These are phyloP conservation scores for Thryonomys swinderianus DNA, from an alignment of 2,113 vertebrate species.

Conservation along the genomic window DNA sequence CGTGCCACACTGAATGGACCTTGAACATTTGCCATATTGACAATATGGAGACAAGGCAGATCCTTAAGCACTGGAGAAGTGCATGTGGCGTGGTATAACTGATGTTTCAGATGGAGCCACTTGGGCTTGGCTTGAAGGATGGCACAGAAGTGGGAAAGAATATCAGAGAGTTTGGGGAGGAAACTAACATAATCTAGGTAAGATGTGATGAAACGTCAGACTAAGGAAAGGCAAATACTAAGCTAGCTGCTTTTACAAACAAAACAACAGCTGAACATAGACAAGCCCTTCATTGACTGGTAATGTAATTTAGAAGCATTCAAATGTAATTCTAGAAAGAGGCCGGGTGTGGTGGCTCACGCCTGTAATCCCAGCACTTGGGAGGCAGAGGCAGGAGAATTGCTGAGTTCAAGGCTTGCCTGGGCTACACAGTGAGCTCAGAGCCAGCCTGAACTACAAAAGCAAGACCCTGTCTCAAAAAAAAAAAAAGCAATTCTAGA, in stretches of 20 bases:
- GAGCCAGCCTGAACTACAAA: no score
- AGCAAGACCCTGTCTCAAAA: no score
- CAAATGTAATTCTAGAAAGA: conserved; percentile 56
- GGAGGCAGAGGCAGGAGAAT: no score
- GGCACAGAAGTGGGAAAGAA: neutral
- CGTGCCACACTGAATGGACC: neutral
- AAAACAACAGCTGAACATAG: neutral
- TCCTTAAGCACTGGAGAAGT: neutral
- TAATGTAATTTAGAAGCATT: conserved; percentile 46
- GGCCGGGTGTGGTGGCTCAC: no score
- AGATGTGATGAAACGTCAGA: neutral
- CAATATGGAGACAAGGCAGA: neutral
- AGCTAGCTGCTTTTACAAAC: conserved; percentile 1
- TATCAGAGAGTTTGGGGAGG: neutral
- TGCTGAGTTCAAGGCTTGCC: no score
- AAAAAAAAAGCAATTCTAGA: conserved; percentile 60
- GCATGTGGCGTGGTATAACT: neutral
- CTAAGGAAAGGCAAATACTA: neutral
- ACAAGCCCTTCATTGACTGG: neutral
- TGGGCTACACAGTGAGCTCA: no score
- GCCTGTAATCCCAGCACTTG: no score
- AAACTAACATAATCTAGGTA: neutral
- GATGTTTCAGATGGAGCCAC: conserved; percentile 5
- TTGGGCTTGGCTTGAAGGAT: neutral
- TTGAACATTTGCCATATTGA: neutral